Evolutionary conservation across 2,113 vertebrate genomes (phyloP), one percentile per base, ranked within the genome.

Genomic region (Leptodactylus fuscus): DNA sequence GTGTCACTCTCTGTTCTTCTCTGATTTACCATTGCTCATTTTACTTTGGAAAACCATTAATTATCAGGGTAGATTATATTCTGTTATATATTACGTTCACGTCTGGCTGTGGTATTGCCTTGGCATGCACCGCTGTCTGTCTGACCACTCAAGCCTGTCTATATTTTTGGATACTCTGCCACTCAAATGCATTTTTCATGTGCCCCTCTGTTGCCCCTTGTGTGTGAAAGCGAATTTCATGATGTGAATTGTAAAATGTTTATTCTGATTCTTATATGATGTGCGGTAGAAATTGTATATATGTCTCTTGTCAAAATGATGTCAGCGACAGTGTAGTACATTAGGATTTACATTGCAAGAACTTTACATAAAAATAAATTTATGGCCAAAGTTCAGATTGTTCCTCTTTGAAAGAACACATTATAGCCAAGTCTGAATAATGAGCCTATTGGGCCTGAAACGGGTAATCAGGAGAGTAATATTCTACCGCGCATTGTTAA

Each of bases 31-130:
- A 86, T 71, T 71, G 51, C 65, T 71, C 77, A 18, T 81, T 86
- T 86, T 86, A 73, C 36, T 65, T 76, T 86, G 79, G 76, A 86
- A 81, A 80, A 69, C 84, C 76, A 81, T 86, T 86, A 80, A 86
- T 86, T 86, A 86, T 81, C 67, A 60, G 49, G 76, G 77, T 70
- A 73, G 76, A 86, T 81, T 86, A 81, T 81, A 86, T 80, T 86
- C 76, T 36, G 74, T 73, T 70, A 70, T 85, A 85, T 85, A 80
- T 86, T 79, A 85, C 70, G 65, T 85, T 86, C 76, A 80, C n/a
- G 70, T 81, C 78, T 86, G 77, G 76, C 84, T 86, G 69, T 81
- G 65, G n/a, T 58, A 32, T 70, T 81, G 49, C 41, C 84, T 70
- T 85, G 84, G 84, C 76, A 58, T 53, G 32, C 70, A 32, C 51